Conservation (phyloP, 2,113 vertebrate genomes). For the Bucco capensis region DNA sequence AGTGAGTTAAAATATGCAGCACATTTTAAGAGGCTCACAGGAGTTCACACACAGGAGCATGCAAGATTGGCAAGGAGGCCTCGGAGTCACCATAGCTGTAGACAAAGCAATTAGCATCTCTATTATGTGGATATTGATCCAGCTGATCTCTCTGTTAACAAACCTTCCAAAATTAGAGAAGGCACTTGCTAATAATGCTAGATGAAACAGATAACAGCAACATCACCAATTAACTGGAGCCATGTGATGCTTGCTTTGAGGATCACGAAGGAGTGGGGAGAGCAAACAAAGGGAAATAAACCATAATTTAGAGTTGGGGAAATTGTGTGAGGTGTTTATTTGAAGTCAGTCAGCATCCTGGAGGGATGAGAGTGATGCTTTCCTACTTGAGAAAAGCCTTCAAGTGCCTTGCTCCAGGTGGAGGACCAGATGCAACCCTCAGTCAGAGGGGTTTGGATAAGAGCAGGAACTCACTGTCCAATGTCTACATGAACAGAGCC, state of each 20-base stretch:
- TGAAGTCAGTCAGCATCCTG: neutral
- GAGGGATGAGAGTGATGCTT: neutral
- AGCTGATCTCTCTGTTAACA: slow-evolving; percentile 33
- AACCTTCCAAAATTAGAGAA: slow-evolving; percentile 13
- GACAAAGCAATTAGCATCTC: slow-evolving; percentile 65
- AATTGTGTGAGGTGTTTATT: neutral
- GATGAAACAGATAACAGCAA: slow-evolving; percentile 54
- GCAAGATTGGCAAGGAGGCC: neutral
- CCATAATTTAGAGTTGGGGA: neutral
- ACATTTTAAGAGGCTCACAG: neutral
- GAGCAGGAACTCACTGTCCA: neutral
- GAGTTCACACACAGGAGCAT: accelerated
- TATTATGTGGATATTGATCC: slow-evolving; percentile 56
- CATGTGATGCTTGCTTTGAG: slow-evolving; percentile 3
- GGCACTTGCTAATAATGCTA: neutral
- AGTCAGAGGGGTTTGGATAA: accelerated
- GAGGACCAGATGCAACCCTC: neutral
- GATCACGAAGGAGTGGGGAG: neutral
- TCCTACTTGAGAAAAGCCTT: neutral
- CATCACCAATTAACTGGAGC: slow-evolving; percentile 38
- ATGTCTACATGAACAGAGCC: accelerated
- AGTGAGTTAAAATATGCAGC: neutral
- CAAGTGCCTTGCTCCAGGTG: neutral
- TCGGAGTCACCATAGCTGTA: neutral
- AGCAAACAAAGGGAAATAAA: slow-evolving; percentile 10